Evolutionary conservation across 2,113 vertebrate genomes (phyloP).

Genomic region (Hyperoodon ampullatus): DNA sequence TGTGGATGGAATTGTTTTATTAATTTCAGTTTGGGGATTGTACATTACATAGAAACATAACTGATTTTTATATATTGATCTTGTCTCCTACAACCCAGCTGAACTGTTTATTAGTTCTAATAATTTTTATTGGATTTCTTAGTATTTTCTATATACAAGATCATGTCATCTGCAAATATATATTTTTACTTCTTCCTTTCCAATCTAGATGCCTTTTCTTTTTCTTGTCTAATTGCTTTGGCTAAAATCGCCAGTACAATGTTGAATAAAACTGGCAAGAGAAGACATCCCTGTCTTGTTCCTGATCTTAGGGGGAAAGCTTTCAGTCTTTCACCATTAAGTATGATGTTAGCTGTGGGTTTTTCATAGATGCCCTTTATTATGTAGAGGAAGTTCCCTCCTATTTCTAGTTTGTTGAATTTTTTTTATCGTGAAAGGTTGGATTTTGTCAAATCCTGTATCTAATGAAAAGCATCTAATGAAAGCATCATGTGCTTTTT

Average conservation of each 20-base stretch:
- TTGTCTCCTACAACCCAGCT: not conserved
- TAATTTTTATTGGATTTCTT: not conserved
- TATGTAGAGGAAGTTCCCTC: not conserved
- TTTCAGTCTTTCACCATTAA: not conserved
- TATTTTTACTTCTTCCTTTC: slow-evolving; percentile 32
- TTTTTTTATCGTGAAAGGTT: not conserved
- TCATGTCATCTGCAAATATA: not conserved
- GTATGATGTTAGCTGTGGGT: not conserved
- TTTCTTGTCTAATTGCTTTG: not conserved
- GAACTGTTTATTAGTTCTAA: slow-evolving; percentile 18
- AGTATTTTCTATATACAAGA: not conserved
- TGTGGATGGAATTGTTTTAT: not conserved
- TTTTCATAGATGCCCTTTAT: not conserved
- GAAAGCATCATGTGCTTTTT: not conserved
- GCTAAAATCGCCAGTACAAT: not conserved
- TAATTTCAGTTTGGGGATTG: not conserved
- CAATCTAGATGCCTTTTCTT: not conserved
- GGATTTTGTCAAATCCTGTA: not conserved
- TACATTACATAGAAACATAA: not conserved
- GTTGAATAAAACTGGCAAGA: not conserved
- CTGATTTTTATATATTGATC: not conserved
- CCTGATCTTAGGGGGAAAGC: not conserved
- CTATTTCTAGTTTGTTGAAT: not conserved
- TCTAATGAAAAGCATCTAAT: not conserved
- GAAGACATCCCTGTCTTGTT: not conserved